phyloP scores from a whole-genome alignment of 2,113 vertebrate genomes.

The Hyperopisus bebe region DNA sequence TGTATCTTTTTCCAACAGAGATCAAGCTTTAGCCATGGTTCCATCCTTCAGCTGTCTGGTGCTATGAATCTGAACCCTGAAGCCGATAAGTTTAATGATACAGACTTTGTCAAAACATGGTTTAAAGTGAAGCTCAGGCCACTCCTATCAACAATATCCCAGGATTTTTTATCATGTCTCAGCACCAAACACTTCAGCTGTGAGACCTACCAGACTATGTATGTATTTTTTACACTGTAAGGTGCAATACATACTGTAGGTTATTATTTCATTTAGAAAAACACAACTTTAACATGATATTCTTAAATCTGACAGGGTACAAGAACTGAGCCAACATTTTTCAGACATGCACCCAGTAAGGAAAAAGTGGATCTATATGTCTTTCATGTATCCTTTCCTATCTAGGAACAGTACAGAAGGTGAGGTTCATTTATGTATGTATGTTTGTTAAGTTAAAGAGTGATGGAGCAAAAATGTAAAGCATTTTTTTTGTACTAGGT shows the following conservation, averaged over 20 bases:
- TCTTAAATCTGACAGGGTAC: slow-evolving; percentile 37
- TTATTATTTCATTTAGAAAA: neutral
- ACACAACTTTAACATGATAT: neutral
- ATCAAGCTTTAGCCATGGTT: slow-evolving; percentile 40
- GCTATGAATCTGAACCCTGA: slow-evolving; percentile 26
- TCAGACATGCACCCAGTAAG: slow-evolving; percentile 49
- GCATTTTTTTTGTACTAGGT: slow-evolving; percentile 9
- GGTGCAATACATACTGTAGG: neutral
- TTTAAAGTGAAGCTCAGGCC: slow-evolving; percentile 55
- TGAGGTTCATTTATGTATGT: slow-evolving; percentile 24
- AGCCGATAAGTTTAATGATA: slow-evolving; percentile 41
- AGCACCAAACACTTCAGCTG: slow-evolving; percentile 64
- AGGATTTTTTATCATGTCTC: slow-evolving; percentile 57
- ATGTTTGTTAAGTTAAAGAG: neutral
- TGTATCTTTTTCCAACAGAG: slow-evolving; percentile 35
- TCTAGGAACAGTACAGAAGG: slow-evolving; percentile 48
- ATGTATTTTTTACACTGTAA: slow-evolving; percentile 5
- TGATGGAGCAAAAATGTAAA: neutral
- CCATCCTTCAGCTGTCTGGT: slow-evolving; percentile 42
- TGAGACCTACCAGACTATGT: slow-evolving; percentile 59
- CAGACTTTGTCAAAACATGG: slow-evolving; percentile 57
- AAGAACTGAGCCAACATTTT: slow-evolving; percentile 48
- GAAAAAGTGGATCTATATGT: slow-evolving; percentile 57
- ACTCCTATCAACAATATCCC: slow-evolving; percentile 51
- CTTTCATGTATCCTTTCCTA: slow-evolving; percentile 65